Percentiles rank a stretch among this genome's conserved stretches.
Evolutionary conservation across 2,797 vertebrate species (phyloP).

Genomic region (Euphonia xanthogaster): DNA sequence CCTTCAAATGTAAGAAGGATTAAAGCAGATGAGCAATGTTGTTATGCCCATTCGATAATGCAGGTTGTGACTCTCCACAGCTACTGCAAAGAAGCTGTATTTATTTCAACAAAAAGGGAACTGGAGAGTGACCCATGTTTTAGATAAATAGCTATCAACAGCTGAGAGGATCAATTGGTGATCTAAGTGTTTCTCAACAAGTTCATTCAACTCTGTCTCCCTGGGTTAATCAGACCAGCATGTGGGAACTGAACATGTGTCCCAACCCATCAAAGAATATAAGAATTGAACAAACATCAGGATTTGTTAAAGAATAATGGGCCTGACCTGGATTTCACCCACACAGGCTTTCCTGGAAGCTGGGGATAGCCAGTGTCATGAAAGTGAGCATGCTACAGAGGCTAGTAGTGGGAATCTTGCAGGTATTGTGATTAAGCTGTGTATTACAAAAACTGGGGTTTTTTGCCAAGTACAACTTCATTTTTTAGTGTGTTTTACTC

Average conservation of each 20-base stretch:
- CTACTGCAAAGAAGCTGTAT: background rate
- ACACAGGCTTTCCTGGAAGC: background rate
- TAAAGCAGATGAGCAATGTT: background rate
- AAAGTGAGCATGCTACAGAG: background rate
- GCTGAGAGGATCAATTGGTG: accelerated
- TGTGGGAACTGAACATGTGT: background rate
- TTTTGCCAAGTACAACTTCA: background rate
- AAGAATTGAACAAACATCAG: background rate
- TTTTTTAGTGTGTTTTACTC: background rate
- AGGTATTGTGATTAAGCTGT: background rate
- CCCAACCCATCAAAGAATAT: background rate
- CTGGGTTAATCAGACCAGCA: background rate
- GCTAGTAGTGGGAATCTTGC: accelerated
- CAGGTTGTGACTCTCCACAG: background rate
- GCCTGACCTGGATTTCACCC: background rate
- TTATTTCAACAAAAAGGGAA: background rate
- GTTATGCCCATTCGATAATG: background rate
- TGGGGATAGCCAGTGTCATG: accelerated
- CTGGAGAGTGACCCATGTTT: background rate
- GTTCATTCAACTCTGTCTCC: background rate
- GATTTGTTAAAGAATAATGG: background rate
- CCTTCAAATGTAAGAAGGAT: background rate
- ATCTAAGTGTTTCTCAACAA: background rate
- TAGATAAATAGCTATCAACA: background rate
- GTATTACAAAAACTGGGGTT: accelerated